These are phyloP conservation scores for Lepidocolaptes lacrymiger DNA, from an alignment of 2,797 vertebrate species.

Conservation along the genomic window DNA sequence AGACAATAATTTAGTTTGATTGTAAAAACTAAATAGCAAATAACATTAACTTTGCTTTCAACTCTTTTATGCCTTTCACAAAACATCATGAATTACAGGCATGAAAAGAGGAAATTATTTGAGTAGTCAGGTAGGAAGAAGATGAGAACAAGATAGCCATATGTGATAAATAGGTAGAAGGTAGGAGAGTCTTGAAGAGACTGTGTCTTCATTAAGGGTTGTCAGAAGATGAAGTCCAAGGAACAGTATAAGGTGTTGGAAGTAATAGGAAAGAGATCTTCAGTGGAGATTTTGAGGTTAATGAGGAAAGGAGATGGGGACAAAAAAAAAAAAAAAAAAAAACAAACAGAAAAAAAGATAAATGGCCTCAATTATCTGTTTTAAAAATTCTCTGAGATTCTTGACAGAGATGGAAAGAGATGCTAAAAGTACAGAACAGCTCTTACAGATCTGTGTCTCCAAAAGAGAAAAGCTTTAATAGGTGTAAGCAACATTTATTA, in stretches of 20 bases:
- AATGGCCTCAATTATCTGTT: constrained; percentile 44
- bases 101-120: neutral
- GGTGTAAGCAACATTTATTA: constrained; percentile 43
- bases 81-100: neutral
- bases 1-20: neutral
- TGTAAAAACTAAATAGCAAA: neutral
- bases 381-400: constrained; percentile 40
- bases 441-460: neutral
- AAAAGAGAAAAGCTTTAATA: constrained; percentile 37
- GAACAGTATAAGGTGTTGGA: neutral
- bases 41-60: neutral
- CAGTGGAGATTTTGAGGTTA: constrained; percentile 28
- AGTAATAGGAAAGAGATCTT: constrained; percentile 28
- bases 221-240: constrained; percentile 10
- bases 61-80: neutral
- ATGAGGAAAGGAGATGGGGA: constrained; percentile 13
- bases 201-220: constrained; percentile 30
- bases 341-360: neutral
- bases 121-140: neutral
- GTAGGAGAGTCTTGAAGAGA: neutral
- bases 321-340: neutral
- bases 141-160: neutral
- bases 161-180: neutral
- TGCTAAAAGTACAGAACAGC: constrained; percentile 14
- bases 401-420: constrained; percentile 46